phyloP scores from a whole-genome alignment of 2,113 vertebrate genomes.

The Eolophus roseicapilla region DNA sequence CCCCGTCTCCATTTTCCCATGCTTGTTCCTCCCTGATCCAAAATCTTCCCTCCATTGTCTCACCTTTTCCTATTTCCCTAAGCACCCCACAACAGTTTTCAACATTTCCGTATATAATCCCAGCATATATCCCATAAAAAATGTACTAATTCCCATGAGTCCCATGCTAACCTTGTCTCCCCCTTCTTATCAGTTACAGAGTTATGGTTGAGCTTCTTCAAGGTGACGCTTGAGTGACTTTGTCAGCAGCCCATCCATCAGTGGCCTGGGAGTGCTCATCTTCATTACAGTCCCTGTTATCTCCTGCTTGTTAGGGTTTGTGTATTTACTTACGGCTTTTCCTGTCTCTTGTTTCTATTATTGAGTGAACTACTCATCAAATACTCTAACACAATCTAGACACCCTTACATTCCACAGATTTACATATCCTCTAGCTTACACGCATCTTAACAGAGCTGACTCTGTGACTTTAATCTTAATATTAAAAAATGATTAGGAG shows the following conservation, averaged over 20 bases:
- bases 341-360: not conserved
- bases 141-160: not conserved
- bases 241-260: too few relatives aligned
- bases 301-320: not conserved
- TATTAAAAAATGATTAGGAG: not conserved
- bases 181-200: not conserved
- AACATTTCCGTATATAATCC: not conserved
- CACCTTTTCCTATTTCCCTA: not conserved
- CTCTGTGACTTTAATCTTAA: not conserved
- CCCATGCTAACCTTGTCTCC: not conserved
- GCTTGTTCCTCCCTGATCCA: not conserved
- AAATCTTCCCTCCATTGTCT: not conserved
- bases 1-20: not conserved
- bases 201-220: not conserved
- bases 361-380: not conserved
- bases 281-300: not conserved
- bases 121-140: not conserved
- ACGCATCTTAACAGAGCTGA: not conserved
- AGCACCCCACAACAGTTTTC: not conserved
- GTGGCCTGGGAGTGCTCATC: not conserved
- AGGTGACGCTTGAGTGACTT: rapidly evolving
- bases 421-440: not conserved
- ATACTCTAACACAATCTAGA: not conserved
- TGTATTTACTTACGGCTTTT: not conserved
- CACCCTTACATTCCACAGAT: not conserved